These are phyloP conservation scores for Chloroclysta siterata DNA, from an alignment of 2,888 invertebrate genomes.

Conservation along the genomic window DNA sequence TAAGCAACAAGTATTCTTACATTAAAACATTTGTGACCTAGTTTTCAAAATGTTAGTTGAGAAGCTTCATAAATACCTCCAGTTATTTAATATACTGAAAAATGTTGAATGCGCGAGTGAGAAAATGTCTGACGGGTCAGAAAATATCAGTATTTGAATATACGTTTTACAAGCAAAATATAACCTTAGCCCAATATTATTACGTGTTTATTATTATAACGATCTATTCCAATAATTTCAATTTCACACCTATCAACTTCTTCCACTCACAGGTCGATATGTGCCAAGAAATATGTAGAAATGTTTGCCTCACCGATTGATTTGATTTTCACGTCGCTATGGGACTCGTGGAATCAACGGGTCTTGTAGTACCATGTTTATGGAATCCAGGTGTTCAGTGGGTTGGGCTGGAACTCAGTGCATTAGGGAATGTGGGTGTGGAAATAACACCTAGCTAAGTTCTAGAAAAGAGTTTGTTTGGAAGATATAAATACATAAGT, in stretches of 20 bases:
- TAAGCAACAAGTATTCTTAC: no score
- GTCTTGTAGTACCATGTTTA: background rate
- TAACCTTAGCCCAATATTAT: no score
- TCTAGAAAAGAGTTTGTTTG: no score
- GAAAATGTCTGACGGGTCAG: no score
- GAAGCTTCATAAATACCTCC: no score
- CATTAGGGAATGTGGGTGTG: background rate
- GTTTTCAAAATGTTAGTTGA: no score
- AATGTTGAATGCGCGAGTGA: no score
- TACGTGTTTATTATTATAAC: background rate
- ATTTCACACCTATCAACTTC: conserved; percentile 4
- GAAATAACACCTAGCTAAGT: background rate
- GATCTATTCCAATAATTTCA: background rate
- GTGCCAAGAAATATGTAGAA: conserved; percentile 60
- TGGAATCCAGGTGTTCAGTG: background rate
- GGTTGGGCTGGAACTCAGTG: background rate
- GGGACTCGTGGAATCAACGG: conserved; percentile 32
- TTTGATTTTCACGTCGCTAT: conserved; percentile 63
- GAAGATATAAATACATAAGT: no score
- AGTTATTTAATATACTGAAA: no score
- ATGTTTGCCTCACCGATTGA: conserved; percentile 67
- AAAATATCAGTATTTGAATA: no score
- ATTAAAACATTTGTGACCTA: no score
- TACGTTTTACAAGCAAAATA: no score
- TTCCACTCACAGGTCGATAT: background rate